Base-by-base conservation (phyloP, 2,797 vertebrate species). In the Toxotes lorentzi region DNA sequence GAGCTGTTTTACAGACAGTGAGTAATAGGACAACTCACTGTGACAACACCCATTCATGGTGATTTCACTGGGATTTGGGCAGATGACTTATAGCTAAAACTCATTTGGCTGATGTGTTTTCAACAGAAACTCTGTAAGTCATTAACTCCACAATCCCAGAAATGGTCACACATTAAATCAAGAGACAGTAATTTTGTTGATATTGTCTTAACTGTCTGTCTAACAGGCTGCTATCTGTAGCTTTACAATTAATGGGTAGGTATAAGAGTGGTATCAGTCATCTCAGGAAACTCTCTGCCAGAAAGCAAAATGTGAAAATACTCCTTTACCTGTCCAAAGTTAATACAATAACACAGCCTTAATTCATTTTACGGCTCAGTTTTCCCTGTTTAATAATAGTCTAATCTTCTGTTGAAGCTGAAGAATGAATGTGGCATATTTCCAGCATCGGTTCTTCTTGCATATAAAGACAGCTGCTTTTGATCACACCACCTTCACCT, bases 401-500 rank as follows among this genome's bases (percentile, higher is more conserved):
- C 6, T 38, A 2, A 1, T 68, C 24, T 3, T 60, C 24, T 21
- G 21, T 7, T 82, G 35, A 67, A 57, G 43, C 27, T 30, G 27
- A 30, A 30, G 27, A 30, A 30, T 30, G 27, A 30, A 30, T 30
- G 16, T 21, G 43, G 2, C 32, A 3, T 56, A 41, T 41, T 41
- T 41, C 45, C 14, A 60, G 38, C 40, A 47, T 59, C 7, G 4
- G 13, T 14, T 65, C 30, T 51, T 41, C 27, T 4, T 45, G 38
- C 21, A 11, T 53, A 16, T 12, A 11, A 32, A 64, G 58, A n/a
- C 27, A 16, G 5, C 35, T 6, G n/a, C 21, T 30, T 60, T 43
- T 1, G 27, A 83, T 81, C 81, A 78, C 64, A 60, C 71, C 76
- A 87, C 70, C 24, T 75, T 75, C 41, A 85, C 86, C 84, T 47